A percentile compares a stretch with the other conserved stretches of the same genome.
Evolutionary conservation across 2,113 vertebrate species (phyloP).

Genomic region (Neodontobutis hainanensis): DNA sequence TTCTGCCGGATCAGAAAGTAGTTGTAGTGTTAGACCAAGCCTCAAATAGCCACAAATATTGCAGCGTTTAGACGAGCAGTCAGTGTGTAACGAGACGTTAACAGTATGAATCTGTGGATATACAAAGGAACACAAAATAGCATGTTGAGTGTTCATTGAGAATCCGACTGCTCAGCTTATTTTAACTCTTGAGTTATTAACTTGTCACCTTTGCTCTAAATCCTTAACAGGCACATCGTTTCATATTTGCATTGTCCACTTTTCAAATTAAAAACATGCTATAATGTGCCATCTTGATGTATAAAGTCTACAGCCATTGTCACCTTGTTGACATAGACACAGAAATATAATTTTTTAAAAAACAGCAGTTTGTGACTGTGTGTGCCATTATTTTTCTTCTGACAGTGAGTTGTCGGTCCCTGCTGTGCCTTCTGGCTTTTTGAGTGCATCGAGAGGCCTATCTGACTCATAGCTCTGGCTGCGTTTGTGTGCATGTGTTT

Average conservation of each 20-base stretch:
- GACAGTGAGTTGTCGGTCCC: constrained; percentile 59
- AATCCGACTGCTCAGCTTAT: constrained; percentile 2
- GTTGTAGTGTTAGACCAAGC: too few species aligned
- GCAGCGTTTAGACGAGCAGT: too few species aligned
- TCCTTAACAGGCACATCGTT: constrained; percentile 13
- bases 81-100: too few species aligned
- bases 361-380: background rate
- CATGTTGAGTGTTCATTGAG: constrained; percentile 12
- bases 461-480: constrained; percentile 45
- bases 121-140: background rate
- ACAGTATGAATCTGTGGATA: too few species aligned
- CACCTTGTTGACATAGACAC: background rate
- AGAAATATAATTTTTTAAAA: background rate
- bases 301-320: constrained; percentile 16
- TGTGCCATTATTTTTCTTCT: constrained; percentile 49
- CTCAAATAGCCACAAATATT: too few species aligned
- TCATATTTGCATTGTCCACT: constrained; percentile 1
- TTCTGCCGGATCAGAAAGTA: too few species aligned
- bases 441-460: constrained; percentile 57
- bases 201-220: constrained; percentile 2
- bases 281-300: constrained; percentile 13
- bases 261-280: constrained; percentile 18
- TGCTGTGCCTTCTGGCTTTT: constrained; percentile 61
- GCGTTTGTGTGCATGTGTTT: constrained; percentile 40
- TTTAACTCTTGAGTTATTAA: background rate